phyloP scores from a whole-genome alignment of 2,888 invertebrate species.

The Operophtera brumata region DNA sequence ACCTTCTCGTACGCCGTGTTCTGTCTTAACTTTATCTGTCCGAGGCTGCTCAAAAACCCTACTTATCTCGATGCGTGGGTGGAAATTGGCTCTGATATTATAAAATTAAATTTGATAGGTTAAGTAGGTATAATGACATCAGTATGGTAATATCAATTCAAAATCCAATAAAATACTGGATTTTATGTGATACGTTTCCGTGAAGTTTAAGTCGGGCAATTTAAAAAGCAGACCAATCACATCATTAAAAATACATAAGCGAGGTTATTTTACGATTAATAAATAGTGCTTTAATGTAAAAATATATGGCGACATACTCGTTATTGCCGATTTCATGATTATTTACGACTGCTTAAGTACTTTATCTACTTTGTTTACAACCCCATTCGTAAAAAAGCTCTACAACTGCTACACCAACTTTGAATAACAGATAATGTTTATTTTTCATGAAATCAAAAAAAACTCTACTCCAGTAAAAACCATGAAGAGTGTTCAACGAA shows the following conservation, averaged over 20 bases:
- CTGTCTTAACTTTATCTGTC: too few relatives aligned
- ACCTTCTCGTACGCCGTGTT: too few relatives aligned
- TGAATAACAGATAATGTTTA: too few relatives aligned
- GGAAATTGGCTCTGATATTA: too few relatives aligned
- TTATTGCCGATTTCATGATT: constrained; percentile 57
- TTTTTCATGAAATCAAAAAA: too few relatives aligned
- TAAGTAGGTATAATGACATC: not conserved
- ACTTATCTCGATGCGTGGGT: too few relatives aligned
- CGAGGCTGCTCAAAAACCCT: too few relatives aligned
- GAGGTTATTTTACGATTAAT: constrained; percentile 66
- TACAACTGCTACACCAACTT: too few relatives aligned
- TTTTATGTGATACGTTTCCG: constrained; percentile 10
- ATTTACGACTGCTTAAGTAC: not conserved
- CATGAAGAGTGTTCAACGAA: too few relatives aligned
- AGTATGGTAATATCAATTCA: not conserved
- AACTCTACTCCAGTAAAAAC: too few relatives aligned
- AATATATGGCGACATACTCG: constrained; percentile 62
- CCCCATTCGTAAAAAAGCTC: not conserved
- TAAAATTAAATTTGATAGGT: too few relatives aligned
- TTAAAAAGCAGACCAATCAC: constrained; percentile 52
- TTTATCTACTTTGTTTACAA: not conserved
- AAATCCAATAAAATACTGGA: not conserved
- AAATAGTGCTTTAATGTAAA: constrained; percentile 64
- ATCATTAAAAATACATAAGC: constrained; percentile 63
- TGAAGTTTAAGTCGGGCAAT: constrained; percentile 17